These are phyloP conservation scores for Mormoops blainvillei DNA, from an alignment of 2,113 vertebrate species.

Conservation along the genomic window DNA sequence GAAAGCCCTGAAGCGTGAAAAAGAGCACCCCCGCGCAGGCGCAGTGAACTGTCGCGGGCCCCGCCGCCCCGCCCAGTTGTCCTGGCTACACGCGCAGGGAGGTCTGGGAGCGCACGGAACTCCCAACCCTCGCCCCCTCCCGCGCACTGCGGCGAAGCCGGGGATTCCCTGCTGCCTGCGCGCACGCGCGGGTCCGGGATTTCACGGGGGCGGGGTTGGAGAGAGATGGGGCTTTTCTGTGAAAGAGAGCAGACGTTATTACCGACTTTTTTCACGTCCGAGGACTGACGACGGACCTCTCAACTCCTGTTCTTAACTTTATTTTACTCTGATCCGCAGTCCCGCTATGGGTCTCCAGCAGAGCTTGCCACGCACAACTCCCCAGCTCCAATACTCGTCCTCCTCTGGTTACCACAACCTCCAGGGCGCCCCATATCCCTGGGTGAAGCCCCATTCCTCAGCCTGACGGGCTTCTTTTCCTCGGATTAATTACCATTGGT, in stretches of 20 bases:
- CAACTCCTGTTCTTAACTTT: background rate
- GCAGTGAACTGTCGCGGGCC: background rate
- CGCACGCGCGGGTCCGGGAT: slow-evolving; percentile 26
- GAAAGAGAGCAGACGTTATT: background rate
- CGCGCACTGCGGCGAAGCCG: background rate
- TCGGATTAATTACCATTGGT: background rate
- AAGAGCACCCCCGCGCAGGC: background rate
- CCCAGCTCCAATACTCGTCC: background rate
- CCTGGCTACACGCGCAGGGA: background rate
- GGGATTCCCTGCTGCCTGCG: slow-evolving; percentile 56
- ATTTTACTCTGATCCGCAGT: background rate
- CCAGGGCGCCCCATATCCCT: background rate
- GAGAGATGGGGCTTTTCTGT: background rate
- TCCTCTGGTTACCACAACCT: background rate
- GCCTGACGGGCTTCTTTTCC: background rate
- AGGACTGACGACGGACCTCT: background rate
- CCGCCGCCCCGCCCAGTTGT: background rate
- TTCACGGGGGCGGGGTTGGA: background rate
- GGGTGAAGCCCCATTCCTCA: background rate
- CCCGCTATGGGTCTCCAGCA: background rate
- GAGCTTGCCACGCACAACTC: background rate
- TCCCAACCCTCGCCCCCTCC: slow-evolving; percentile 1
- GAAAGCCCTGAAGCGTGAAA: slow-evolving; percentile 40
- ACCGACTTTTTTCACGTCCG: background rate
- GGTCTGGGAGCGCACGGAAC: background rate